Conservation (phyloP, 1,140 invertebrate species). For the Himalopsyche phryganea region DNA sequence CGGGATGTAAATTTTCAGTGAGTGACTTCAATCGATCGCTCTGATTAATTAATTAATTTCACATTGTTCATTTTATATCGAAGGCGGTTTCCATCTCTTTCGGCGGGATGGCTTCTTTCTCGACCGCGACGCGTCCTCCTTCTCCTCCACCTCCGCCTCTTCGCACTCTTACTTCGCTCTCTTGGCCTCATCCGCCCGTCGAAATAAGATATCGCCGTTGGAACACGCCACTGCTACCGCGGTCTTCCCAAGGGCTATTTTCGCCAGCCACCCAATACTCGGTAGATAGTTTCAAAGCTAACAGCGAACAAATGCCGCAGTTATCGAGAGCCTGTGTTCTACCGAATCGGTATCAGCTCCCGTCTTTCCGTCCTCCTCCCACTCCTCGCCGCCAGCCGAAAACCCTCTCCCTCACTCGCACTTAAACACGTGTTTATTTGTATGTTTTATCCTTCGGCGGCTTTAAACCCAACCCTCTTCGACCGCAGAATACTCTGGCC, state of each 20-base stretch:
- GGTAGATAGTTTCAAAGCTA: slow-evolving; percentile 29
- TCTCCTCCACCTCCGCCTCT: no score
- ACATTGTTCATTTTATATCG: no score
- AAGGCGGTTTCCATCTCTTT: background rate
- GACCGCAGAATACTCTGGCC: slow-evolving; percentile 53
- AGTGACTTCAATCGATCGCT: no score
- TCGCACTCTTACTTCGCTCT: no score
- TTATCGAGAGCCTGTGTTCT: slow-evolving; percentile 33
- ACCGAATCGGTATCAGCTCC: slow-evolving; percentile 26
- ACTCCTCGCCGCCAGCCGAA: slow-evolving; percentile 34
- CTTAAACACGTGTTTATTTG: slow-evolving; percentile 58
- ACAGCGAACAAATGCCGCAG: slow-evolving; percentile 51
- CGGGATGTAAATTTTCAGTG: no score
- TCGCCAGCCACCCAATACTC: slow-evolving; percentile 21
- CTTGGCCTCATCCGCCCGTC: no score
- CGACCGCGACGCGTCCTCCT: background rate
- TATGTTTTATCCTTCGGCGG: slow-evolving; percentile 58
- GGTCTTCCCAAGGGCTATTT: slow-evolving; percentile 21
- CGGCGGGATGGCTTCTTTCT: background rate
- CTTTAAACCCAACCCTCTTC: slow-evolving; percentile 56
- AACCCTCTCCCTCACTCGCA: slow-evolving; percentile 49
- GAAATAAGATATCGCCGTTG: background rate
- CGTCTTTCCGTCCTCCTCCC: slow-evolving; percentile 40
- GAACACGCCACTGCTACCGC: slow-evolving; percentile 10
- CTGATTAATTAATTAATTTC: no score